Percentiles rank a stretch among this genome's conserved stretches.
phyloP scores from a whole-genome alignment of 2,797 vertebrate genomes.

The Gadopsis marmoratus region DNA sequence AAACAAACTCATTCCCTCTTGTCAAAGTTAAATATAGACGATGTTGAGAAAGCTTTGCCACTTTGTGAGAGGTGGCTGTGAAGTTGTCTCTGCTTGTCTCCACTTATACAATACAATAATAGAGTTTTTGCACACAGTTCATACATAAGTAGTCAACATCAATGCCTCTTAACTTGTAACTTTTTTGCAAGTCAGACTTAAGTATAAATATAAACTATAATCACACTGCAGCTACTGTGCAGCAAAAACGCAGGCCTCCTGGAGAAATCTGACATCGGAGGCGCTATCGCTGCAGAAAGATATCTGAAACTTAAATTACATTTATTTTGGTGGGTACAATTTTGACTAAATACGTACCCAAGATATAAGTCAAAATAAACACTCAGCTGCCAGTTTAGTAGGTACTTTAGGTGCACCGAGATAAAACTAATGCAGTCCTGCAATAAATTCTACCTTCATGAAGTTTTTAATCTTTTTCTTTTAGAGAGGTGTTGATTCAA shows the following conservation, averaged over 20 bases:
- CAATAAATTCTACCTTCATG: neutral
- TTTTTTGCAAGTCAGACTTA: neutral
- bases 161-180: neutral
- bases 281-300: neutral
- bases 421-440: neutral
- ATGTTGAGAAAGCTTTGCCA: conserved; percentile 62
- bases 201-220: neutral
- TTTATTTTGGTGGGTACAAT: neutral
- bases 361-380: neutral
- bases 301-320: neutral
- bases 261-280: neutral
- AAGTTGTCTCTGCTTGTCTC: conserved; percentile 44
- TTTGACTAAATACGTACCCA: neutral
- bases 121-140: conserved; percentile 12
- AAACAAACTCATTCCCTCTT: conserved; percentile 77
- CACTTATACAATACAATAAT: neutral
- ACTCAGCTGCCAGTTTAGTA: neutral
- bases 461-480: too few species aligned
- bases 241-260: too few species aligned
- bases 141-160: conserved; percentile 21
- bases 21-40: conserved; percentile 72
- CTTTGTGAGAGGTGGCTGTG: conserved; percentile 39
- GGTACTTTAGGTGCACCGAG: neutral
- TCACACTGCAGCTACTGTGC: neutral
- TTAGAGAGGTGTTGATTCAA: too few species aligned